Conservation (phyloP, 2,888 invertebrate species). For the Dolichomitus sp. region DNA sequence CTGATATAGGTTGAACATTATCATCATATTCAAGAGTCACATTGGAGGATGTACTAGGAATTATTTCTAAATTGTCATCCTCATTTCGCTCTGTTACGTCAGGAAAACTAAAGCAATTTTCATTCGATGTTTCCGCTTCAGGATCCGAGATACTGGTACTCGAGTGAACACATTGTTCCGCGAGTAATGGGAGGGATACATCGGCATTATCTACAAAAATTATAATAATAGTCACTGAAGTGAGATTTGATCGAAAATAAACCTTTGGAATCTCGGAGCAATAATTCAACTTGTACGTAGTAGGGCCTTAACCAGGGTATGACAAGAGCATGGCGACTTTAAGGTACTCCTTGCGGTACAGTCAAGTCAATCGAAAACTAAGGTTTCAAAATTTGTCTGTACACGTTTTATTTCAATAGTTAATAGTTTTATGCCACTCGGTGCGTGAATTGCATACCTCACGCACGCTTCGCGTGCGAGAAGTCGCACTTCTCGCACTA, state of each 20-base stretch:
- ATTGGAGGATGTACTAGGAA: conserved; percentile 4
- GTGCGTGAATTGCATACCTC: no score
- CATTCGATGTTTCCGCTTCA: background rate
- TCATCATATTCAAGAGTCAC: background rate
- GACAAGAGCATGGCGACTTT: no score
- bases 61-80: background rate
- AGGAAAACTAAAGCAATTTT: background rate
- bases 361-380: no score
- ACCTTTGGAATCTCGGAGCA: background rate
- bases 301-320: no score
- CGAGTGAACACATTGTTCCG: background rate
- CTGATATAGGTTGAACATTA: background rate
- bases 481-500: no score
- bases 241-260: background rate
- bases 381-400: no score
- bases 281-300: no score
- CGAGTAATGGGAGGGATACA: background rate
- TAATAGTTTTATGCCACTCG: no score
- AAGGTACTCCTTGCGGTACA: no score
- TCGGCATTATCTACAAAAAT: background rate
- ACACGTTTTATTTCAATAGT: no score
- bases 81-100: conserved; percentile 8
- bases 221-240: background rate
- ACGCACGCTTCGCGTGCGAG: no score
- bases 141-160: background rate